These are phyloP conservation scores for Steinernema khuongi DNA, from an alignment of 1,140 invertebrate species.

Conservation along the genomic window DNA sequence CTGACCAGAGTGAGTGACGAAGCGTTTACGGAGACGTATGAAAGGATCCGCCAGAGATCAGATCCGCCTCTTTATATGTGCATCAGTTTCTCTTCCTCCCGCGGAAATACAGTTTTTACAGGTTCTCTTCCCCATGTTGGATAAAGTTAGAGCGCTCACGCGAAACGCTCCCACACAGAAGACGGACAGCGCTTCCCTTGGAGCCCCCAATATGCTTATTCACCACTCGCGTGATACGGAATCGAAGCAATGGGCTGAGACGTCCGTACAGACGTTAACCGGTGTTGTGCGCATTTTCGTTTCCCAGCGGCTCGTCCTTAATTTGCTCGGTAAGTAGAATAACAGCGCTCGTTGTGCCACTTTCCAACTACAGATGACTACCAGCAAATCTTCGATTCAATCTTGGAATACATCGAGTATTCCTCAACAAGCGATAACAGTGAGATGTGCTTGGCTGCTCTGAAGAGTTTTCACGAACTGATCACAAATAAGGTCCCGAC, in stretches of 20 bases:
- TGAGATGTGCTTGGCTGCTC: constrained; percentile 63
- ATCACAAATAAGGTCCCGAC: neutral
- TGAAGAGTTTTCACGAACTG: constrained; percentile 61
- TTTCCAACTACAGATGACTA: neutral
- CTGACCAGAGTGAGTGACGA: too few species aligned
- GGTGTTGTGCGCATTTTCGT: constrained; percentile 58
- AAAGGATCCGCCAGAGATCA: too few species aligned
- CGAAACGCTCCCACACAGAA: constrained; percentile 86
- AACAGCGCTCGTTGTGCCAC: neutral
- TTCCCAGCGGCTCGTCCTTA: constrained; percentile 46
- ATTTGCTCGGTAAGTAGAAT: constrained; percentile 43
- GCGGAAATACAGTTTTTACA: too few species aligned
- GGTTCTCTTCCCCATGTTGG: constrained; percentile 89
- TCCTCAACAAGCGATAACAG: constrained; percentile 60
- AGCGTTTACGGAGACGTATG: too few species aligned
- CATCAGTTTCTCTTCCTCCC: too few species aligned
- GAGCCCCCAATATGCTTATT: constrained; percentile 81
- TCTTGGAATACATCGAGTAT: constrained; percentile 58
- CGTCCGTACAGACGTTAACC: constrained; percentile 68
- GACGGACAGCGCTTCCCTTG: constrained; percentile 69
- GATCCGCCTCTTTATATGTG: too few species aligned
- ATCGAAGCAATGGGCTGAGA: constrained; percentile 99
- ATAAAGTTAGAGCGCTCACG: constrained; percentile 81
- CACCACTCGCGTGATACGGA: constrained; percentile 97
- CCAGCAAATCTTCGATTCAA: neutral